Conservation (phyloP, 1,140 invertebrate species). For the Tetragnatha versicolor region DNA sequence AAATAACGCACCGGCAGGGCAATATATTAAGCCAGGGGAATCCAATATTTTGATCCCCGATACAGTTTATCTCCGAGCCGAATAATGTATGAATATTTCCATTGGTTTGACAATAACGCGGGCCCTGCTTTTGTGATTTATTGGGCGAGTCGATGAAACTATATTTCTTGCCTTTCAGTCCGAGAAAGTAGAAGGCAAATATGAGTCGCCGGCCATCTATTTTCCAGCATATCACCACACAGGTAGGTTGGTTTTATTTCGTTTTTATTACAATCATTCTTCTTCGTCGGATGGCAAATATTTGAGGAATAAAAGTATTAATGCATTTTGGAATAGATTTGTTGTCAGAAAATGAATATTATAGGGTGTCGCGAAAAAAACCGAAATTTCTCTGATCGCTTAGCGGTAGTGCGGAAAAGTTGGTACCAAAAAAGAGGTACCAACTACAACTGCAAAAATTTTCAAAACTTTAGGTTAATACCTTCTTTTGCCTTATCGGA, state of each 20-base stretch:
- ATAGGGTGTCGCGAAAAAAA: too few relatives aligned
- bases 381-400: too few relatives aligned
- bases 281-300: too few relatives aligned
- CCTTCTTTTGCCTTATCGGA: too few relatives aligned
- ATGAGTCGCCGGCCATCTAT: constrained; percentile 45
- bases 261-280: too few relatives aligned
- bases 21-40: constrained; percentile 19
- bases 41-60: constrained; percentile 31
- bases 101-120: constrained; percentile 27
- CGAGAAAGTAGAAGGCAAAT: constrained; percentile 50
- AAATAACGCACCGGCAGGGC: background rate
- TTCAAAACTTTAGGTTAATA: too few relatives aligned
- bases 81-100: constrained; percentile 28
- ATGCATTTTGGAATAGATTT: too few relatives aligned
- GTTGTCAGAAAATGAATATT: too few relatives aligned
- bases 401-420: too few relatives aligned
- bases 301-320: too few relatives aligned
- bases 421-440: too few relatives aligned
- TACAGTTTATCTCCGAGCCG: constrained; percentile 26
- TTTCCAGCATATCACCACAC: constrained; percentile 53
- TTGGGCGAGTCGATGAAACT: constrained; percentile 30
- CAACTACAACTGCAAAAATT: too few relatives aligned
- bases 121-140: constrained; percentile 19
- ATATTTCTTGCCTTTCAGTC: constrained; percentile 50
- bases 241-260: constrained; percentile 33